Evolutionary conservation across 2,113 vertebrate species (phyloP).

Genomic region (Lepidothrix coronata): DNA sequence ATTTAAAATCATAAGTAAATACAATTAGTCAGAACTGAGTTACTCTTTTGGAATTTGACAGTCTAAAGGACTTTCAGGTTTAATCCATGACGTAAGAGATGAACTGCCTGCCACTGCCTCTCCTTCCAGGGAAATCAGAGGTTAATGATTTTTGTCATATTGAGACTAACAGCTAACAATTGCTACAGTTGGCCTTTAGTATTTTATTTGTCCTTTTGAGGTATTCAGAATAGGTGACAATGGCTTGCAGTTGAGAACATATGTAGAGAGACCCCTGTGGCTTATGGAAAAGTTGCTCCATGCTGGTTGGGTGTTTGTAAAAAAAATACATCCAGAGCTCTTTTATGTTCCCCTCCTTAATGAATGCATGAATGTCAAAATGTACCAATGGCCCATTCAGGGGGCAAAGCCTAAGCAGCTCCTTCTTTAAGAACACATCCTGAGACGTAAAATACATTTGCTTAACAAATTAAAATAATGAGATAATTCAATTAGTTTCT

Average conservation of each 20-base stretch:
- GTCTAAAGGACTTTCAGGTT: constrained; percentile 34
- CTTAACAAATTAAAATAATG: constrained; percentile 97
- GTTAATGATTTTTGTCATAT: constrained; percentile 92
- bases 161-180: constrained; percentile 94
- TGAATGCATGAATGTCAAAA: constrained; percentile 97
- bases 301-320: constrained; percentile 92
- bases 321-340: constrained; percentile 90
- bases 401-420: constrained; percentile 90
- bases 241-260: constrained; percentile 98
- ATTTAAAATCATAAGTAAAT: constrained; percentile 29
- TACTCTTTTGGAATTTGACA: not conserved
- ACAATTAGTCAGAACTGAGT: not conserved
- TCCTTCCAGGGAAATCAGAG: constrained; percentile 75
- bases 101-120: constrained; percentile 20
- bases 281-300: constrained; percentile 91
- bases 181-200: constrained; percentile 93
- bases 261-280: constrained; percentile 97
- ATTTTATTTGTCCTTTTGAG: constrained; percentile 91
- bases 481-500: constrained; percentile 99
- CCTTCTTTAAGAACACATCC: constrained; percentile 92
- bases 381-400: constrained; percentile 95
- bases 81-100: constrained; percentile 56
- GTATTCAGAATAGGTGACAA: constrained; percentile 97
- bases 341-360: constrained; percentile 91
- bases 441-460: constrained; percentile 98